Base-by-base conservation (phyloP, 2,888 invertebrate species). In the Perithous albicinctus region DNA sequence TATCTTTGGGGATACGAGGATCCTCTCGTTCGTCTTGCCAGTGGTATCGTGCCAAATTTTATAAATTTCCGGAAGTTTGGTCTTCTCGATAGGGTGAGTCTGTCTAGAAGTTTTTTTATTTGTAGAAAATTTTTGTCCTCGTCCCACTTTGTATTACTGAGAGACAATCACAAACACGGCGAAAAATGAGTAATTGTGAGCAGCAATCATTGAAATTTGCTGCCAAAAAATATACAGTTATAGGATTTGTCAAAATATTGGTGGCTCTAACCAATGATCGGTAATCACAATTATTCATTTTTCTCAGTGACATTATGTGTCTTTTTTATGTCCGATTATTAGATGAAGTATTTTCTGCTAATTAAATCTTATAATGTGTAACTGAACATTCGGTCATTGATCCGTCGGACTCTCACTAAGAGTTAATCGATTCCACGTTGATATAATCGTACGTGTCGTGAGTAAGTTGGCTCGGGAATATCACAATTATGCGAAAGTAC, bases 1-100 rank as follows among this genome's bases (percentile, higher is more conserved):
- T 96, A 95, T 89, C 93, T 97, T 12, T 97, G 97, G 96, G 97
- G 97, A 0, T 97, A 97, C 90, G 95, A 96, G 1, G 97, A 98
- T 89, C 94, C 94, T 0, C 89, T 98, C 54, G 95, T 98, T 63
- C 93, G 93, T 1, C 90, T 97, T 38, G 97, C 96, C 0, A 95
- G 96, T 85, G 94, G 93, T 23, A 91, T 96, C 48, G 90, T 97
- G 18, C 97, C 97, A 0, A 95, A 94, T n/a, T 96, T 97, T 94
- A 96, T 98, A 12, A 95, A 97, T 86, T 97, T 97, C 88, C 93
- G 94, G n/a, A 95, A 95, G 88, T 96, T 98, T 86, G 98, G 98
- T 0, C 94, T 98, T 59, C 93, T 98, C 86, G 97, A 97, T 88
- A 94, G 97, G 93, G 97, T 97, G 92, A 94, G 94, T 93, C 82